Evolutionary conservation across 2,888 invertebrate genomes (phyloP).

Genomic region (Hypselothyrea guttata): DNA sequence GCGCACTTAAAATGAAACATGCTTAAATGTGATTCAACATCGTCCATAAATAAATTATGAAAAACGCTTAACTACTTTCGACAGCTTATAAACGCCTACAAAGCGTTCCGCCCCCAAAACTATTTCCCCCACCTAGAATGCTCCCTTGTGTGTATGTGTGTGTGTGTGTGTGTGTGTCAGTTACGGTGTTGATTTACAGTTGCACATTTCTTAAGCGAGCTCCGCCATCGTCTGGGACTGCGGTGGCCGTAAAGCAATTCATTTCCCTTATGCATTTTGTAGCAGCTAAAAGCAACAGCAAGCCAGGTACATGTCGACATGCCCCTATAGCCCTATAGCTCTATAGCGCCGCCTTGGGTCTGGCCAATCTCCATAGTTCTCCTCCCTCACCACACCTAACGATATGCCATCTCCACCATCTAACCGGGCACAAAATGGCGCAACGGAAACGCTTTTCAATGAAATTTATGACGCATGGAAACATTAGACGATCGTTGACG

Average conservation of each 20-base stretch:
- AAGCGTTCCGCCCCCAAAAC: conserved; percentile 61
- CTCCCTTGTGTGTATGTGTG: neutral
- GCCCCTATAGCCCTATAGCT: conserved; percentile 20
- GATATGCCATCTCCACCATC: too few species aligned
- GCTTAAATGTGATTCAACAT: conserved; percentile 71
- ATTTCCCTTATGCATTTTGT: conserved; percentile 77
- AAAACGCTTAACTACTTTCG: conserved; percentile 79
- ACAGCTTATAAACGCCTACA: conserved; percentile 78
- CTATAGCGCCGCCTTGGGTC: conserved; percentile 9
- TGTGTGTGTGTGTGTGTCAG: conserved; percentile 20
- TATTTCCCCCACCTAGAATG: too few species aligned
- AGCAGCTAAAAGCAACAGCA: conserved; percentile 42
- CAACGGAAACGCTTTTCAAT: conserved; percentile 80
- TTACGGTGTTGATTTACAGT: conserved; percentile 73
- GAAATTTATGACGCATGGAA: conserved; percentile 81
- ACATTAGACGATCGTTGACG: conserved; percentile 79
- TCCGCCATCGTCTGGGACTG: conserved; percentile 59
- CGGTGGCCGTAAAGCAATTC: conserved; percentile 78
- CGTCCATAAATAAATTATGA: conserved; percentile 75
- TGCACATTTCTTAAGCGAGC: conserved; percentile 69
- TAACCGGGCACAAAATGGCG: conserved; percentile 67
- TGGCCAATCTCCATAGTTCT: neutral
- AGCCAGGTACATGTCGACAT: conserved; percentile 30
- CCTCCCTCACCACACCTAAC: conserved; percentile 9
- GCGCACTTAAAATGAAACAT: conserved; percentile 76